phyloP scores from a whole-genome alignment of 2,888 invertebrate genomes.

The Nipponacmea schrenckii region DNA sequence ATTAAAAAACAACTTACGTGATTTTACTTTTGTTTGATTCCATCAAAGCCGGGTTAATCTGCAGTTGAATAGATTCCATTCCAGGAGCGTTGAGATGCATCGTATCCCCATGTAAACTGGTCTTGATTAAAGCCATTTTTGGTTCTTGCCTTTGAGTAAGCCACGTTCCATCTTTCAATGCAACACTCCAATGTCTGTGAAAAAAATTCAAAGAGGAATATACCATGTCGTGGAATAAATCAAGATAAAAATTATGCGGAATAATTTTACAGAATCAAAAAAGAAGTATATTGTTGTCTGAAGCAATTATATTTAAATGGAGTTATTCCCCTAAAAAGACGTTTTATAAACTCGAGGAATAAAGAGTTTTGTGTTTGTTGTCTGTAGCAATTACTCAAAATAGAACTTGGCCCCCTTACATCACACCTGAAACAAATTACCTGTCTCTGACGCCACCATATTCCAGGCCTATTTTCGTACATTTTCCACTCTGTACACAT shows the following conservation, averaged over 20 bases:
- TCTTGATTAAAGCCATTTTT: conserved; percentile 43
- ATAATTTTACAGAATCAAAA: no score
- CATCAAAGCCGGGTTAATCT: conserved; percentile 29
- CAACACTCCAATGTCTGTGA: conserved; percentile 48
- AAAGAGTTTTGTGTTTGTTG: no score
- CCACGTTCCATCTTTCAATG: conserved; percentile 39
- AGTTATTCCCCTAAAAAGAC: no score
- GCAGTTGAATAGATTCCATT: conserved; percentile 42
- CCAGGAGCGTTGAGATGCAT: conserved; percentile 48
- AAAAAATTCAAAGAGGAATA: conserved; percentile 9
- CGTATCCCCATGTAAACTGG: conserved; percentile 39
- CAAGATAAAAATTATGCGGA: no score
- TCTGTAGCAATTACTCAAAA: background rate
- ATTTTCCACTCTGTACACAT: conserved; percentile 31
- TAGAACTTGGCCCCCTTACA: background rate
- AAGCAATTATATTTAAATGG: no score
- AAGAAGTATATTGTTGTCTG: background rate
- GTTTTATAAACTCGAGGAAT: no score
- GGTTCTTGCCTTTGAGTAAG: conserved; percentile 47
- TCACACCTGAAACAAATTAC: conserved; percentile 24
- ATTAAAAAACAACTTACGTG: conserved; percentile 27
- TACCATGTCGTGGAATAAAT: no score
- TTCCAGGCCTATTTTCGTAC: conserved; percentile 36
- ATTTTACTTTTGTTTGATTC: conserved; percentile 26
- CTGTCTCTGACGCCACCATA: conserved; percentile 47